Conservation (phyloP, 2,888 invertebrate species). For the Hirtodrosophila alboralis region DNA sequence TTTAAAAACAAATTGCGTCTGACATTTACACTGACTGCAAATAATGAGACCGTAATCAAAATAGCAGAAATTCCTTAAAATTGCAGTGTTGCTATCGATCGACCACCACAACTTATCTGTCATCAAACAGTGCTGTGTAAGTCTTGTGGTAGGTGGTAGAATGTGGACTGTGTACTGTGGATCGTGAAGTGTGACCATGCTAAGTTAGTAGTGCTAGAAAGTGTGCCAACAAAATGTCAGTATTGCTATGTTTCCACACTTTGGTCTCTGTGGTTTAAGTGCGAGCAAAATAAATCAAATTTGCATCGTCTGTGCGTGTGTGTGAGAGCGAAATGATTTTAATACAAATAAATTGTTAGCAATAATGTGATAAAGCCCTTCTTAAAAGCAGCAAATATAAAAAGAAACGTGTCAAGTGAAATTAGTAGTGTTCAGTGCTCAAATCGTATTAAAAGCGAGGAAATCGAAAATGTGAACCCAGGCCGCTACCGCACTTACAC, state of each 20-base stretch:
- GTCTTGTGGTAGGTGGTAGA: constrained; percentile 3
- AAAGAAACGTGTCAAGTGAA: background rate
- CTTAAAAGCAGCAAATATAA: constrained; percentile 2
- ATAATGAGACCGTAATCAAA: constrained; percentile 38
- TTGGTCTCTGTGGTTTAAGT: constrained; percentile 36
- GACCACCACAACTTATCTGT: constrained; percentile 25
- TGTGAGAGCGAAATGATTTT: constrained; percentile 41
- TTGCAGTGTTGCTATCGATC: constrained; percentile 6
- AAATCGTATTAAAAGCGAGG: constrained; percentile 13
- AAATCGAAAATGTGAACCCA: constrained; percentile 48
- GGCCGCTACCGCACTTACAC: constrained; percentile 37
- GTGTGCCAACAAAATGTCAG: background rate
- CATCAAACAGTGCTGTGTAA: background rate
- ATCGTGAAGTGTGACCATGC: constrained; percentile 18
- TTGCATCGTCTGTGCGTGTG: constrained; percentile 35
- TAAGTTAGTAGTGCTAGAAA: background rate
- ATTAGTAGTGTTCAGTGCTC: constrained; percentile 4
- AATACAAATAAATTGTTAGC: constrained; percentile 17
- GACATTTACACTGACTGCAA: constrained; percentile 56
- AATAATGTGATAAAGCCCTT: constrained; percentile 32
- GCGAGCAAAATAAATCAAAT: constrained; percentile 60
- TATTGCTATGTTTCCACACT: constrained; percentile 8
- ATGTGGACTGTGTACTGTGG: constrained; percentile 2
- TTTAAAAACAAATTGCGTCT: constrained; percentile 62
- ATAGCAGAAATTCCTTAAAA: constrained; percentile 4